Evolutionary conservation across 2,113 vertebrate genomes (phyloP).

Genomic region (Takifugu flavidus): DNA sequence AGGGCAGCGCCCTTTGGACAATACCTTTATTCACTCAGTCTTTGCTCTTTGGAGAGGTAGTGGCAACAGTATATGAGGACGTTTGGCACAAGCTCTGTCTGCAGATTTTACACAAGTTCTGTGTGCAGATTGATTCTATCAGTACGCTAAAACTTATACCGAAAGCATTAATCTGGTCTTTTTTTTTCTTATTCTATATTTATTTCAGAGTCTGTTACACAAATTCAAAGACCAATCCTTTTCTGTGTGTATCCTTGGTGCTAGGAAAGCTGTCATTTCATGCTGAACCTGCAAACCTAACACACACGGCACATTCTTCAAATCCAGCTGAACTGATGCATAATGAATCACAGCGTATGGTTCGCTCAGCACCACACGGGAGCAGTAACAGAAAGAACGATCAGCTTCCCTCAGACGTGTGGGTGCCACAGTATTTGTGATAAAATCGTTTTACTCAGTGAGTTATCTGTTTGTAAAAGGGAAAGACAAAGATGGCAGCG

Average conservation of each 20-base stretch:
- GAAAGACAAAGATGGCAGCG: not conserved
- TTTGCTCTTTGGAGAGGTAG: slow-evolving; percentile 7
- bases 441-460: no score
- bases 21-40: slow-evolving; percentile 21
- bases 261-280: slow-evolving; percentile 16
- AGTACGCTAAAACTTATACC: no score
- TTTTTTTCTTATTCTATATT: not conserved
- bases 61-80: not conserved
- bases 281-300: not conserved
- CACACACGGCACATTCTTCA: slow-evolving; percentile 11
- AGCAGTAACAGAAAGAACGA: slow-evolving; percentile 44
- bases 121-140: no score
- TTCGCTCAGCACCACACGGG: slow-evolving; percentile 33
- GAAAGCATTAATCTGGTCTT: no score
- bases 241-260: slow-evolving; percentile 1
- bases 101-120: no score
- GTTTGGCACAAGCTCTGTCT: no score
- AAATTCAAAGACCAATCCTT: slow-evolving; percentile 5
- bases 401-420: slow-evolving; percentile 23
- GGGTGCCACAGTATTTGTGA: slow-evolving; percentile 1
- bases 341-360: slow-evolving; percentile 42
- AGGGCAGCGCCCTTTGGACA: slow-evolving; percentile 10
- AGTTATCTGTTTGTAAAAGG: no score
- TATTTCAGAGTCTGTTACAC: not conserved
- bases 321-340: slow-evolving; percentile 1